A percentile compares a stretch with the other conserved stretches of the same genome.
These are phyloP conservation scores for Lordiphosa mommai DNA, from an alignment of 1,140 invertebrate genomes.

Conservation along the genomic window DNA sequence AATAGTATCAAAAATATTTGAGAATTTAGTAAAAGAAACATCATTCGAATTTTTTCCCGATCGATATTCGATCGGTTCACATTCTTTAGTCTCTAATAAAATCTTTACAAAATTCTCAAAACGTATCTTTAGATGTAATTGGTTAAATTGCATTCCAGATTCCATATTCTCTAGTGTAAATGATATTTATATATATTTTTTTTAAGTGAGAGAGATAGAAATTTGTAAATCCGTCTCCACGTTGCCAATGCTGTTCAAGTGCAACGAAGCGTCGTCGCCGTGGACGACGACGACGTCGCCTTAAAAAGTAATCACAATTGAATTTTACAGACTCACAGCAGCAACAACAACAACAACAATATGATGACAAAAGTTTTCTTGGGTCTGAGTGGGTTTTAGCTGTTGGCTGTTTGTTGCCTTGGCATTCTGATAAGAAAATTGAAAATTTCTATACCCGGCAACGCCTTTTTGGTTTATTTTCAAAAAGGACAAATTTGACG, in stretches of 20 bases:
- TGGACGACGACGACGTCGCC: slow-evolving; percentile 13
- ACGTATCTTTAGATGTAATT: no score
- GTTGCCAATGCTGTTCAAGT: slow-evolving; percentile 42
- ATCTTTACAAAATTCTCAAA: no score
- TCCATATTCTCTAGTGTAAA: no score
- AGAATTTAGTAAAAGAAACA: no score
- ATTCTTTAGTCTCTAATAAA: no score
- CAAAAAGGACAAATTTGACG: slow-evolving; percentile 20
- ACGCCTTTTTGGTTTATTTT: slow-evolving; percentile 36
- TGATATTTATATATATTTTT: no score
- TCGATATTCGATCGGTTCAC: no score
- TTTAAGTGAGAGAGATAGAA: no score
- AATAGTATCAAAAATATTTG: no score
- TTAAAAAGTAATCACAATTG: slow-evolving; percentile 62
- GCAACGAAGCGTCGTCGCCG: slow-evolving; percentile 40
- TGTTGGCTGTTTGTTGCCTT: slow-evolving; percentile 11
- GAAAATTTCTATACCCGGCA: slow-evolving; percentile 10
- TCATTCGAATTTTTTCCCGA: no score
- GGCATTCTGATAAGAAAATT: slow-evolving; percentile 34
- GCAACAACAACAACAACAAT: slow-evolving; percentile 16
- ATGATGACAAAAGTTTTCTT: slow-evolving; percentile 33
- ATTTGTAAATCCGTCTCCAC: not conserved
- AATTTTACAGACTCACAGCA: slow-evolving; percentile 39
- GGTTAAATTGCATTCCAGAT: no score
- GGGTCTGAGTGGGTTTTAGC: not conserved